Conservation (phyloP, 2,888 invertebrate genomes). For the Epirrhoe tristata region DNA sequence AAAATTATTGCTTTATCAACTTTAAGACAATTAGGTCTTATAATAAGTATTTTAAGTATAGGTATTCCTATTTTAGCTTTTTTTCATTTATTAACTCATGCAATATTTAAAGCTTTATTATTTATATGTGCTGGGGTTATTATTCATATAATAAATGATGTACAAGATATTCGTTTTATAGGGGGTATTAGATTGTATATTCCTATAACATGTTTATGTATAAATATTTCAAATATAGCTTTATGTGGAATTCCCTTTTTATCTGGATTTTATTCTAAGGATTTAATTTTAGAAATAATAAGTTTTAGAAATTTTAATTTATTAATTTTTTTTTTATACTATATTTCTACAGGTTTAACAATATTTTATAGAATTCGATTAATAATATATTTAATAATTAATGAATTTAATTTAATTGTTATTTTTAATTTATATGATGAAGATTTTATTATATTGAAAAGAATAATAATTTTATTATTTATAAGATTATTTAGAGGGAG, state of each 20-base stretch:
- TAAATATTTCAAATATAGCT: conserved; percentile 86
- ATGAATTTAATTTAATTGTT: conserved; percentile 75
- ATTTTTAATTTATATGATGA: conserved; percentile 81
- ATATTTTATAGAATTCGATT: conserved; percentile 85
- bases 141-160: conserved; percentile 87
- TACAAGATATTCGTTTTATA: conserved; percentile 89
- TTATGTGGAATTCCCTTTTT: conserved; percentile 88
- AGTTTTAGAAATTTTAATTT: conserved; percentile 82
- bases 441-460: conserved; percentile 77
- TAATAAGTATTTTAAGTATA: conserved; percentile 87
- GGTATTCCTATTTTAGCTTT: conserved; percentile 85
- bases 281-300: conserved; percentile 86
- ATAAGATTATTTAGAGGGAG: conserved; percentile 83
- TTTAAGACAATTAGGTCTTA: conserved; percentile 90
- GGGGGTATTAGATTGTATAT: conserved; percentile 77
- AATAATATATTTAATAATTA: conserved; percentile 82
- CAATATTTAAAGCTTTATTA: conserved; percentile 90
- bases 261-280: conserved; percentile 88
- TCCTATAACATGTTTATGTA: conserved; percentile 82
- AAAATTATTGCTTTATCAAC: conserved; percentile 92
- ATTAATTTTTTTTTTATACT: conserved; percentile 82
- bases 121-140: conserved; percentile 90
- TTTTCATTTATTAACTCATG: conserved; percentile 90
- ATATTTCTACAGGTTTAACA: conserved; percentile 85
- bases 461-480: conserved; percentile 78